Percentiles rank a stretch among this genome's conserved stretches.
Conservation (phyloP, 2,888 invertebrate species). For the Muscina levida region DNA sequence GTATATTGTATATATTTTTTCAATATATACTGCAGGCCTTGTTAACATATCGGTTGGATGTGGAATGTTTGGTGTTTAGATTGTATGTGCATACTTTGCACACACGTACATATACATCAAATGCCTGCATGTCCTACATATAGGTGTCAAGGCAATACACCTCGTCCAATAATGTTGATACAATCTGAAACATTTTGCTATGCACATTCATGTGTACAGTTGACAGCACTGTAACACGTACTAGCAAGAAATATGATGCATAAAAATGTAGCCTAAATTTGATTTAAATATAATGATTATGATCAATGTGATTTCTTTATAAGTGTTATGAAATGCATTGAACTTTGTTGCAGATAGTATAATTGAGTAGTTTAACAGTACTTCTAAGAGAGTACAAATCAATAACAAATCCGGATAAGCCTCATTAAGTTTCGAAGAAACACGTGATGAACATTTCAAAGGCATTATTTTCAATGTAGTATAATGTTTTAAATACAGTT, state of each 20-base stretch:
- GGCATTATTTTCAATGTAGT: no score
- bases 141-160: constrained; percentile 16
- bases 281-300: no score
- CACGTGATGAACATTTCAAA: no score
- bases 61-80: neutral
- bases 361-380: no score
- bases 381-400: no score
- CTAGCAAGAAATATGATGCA: neutral
- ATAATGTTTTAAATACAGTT: no score
- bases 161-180: constrained; percentile 1
- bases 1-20: constrained; percentile 1
- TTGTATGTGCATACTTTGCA: neutral
- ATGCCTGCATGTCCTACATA: neutral
- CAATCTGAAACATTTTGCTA: constrained; percentile 14
- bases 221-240: neutral
- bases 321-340: no score
- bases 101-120: neutral
- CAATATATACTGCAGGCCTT: neutral
- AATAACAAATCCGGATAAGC: no score
- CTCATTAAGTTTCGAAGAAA: no score
- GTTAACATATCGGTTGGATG: neutral
- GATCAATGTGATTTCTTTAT: no score
- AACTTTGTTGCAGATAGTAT: no score
- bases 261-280: no score
- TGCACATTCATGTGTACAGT: constrained; percentile 1